Evolutionary conservation across 2,113 vertebrate species (phyloP).

Genomic region (Maccullochella peelii): DNA sequence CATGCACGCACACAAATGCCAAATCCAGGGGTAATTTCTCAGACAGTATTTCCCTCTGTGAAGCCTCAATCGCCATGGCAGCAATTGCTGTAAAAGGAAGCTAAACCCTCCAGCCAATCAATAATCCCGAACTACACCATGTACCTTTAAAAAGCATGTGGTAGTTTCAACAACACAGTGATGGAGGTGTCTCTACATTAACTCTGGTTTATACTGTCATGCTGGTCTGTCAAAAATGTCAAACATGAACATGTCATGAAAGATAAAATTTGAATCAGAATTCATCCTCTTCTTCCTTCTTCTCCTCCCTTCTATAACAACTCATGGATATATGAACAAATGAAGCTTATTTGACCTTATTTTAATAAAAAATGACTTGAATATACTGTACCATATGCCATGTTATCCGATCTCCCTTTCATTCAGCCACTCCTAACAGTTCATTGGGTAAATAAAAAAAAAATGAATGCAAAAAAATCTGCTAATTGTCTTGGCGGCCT

Average conservation of each 20-base stretch:
- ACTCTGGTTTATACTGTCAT: constrained; percentile 33
- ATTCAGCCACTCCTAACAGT: neutral
- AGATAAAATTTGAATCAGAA: constrained; percentile 12
- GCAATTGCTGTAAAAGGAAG: constrained; percentile 77
- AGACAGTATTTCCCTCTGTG: constrained; percentile 75
- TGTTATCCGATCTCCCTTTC: neutral
- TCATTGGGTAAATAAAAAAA: neutral
- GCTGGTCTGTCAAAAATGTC: constrained; percentile 24
- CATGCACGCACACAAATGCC: constrained; percentile 28
- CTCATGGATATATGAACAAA: neutral
- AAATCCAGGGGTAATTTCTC: constrained; percentile 71
- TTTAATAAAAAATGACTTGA: neutral
- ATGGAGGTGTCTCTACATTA: constrained; percentile 31
- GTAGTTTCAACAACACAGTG: constrained; percentile 17
- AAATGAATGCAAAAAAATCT: neutral
- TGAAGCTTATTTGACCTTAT: neutral
- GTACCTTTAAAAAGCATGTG: constrained; percentile 33
- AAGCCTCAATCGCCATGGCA: constrained; percentile 66
- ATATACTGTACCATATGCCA: neutral
- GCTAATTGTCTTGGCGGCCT: neutral
- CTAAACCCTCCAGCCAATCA: constrained; percentile 43
- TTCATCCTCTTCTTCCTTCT: neutral
- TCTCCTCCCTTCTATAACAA: neutral
- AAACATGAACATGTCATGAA: constrained; percentile 17
- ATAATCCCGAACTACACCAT: constrained; percentile 35